Percentiles rank a stretch among this genome's conserved stretches.
These are phyloP conservation scores for Anoplolepis gracilipes DNA, from an alignment of 1,140 invertebrate genomes.

Conservation along the genomic window DNA sequence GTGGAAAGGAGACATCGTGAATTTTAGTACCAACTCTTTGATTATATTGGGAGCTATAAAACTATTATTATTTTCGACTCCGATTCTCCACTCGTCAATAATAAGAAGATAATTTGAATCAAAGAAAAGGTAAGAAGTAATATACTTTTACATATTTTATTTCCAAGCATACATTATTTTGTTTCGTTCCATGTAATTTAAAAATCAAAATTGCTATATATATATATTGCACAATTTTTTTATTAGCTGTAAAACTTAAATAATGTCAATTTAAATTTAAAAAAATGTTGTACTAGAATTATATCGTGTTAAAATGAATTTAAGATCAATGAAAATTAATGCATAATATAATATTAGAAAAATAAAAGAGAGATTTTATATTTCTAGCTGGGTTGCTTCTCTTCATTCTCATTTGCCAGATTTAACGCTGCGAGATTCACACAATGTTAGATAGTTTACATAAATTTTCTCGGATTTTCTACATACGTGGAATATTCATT, in stretches of 20 bases:
- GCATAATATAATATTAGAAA: neutral
- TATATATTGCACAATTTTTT: neutral
- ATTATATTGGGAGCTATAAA: neutral
- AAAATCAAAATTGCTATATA: neutral
- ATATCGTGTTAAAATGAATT: neutral
- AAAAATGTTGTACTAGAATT: neutral
- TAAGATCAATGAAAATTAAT: neutral
- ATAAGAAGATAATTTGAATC: slow-evolving; percentile 7
- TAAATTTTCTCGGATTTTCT: neutral
- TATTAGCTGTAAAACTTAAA: neutral
- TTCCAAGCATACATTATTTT: neutral
- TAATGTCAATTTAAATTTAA: neutral
- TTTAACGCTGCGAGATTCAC: neutral
- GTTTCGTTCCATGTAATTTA: neutral
- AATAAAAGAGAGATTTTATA: neutral
- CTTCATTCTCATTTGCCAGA: neutral
- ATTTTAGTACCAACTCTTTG: neutral
- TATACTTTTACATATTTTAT: neutral
- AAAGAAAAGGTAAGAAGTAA: slow-evolving; percentile 20
- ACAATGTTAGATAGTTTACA: neutral
- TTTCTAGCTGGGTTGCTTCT: neutral
- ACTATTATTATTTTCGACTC: neutral
- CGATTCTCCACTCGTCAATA: neutral
- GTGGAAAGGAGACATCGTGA: neutral
- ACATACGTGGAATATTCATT: neutral